These are phyloP conservation scores for Aspiorhynchus laticeps DNA, from an alignment of 2,113 vertebrate genomes.

Conservation along the genomic window DNA sequence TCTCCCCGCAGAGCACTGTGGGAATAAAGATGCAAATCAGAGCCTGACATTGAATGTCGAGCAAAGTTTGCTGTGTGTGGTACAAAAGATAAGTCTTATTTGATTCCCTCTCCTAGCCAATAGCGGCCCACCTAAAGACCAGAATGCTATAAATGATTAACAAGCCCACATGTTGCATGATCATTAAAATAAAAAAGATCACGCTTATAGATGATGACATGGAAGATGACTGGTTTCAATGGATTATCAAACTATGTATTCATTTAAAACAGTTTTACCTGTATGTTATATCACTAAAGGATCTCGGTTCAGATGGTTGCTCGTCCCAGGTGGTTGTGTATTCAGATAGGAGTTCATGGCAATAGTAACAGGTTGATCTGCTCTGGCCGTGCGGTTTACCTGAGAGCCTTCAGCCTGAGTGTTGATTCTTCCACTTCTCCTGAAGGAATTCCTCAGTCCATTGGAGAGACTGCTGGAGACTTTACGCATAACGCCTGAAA, in stretches of 20 bases:
- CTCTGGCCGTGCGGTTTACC: neutral
- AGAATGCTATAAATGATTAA: slow-evolving; percentile 42
- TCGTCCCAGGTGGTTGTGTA: slow-evolving; percentile 20
- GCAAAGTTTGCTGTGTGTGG: slow-evolving; percentile 53
- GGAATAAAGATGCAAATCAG: slow-evolving; percentile 28
- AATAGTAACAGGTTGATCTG: slow-evolving; percentile 31
- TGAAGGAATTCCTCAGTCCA: slow-evolving; percentile 65
- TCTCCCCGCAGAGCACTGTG: slow-evolving; percentile 23
- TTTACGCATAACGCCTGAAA: slow-evolving; percentile 59
- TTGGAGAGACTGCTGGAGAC: slow-evolving; percentile 68
- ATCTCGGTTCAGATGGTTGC: slow-evolving; percentile 58
- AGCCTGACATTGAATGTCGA: neutral
- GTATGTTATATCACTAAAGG: slow-evolving; percentile 65
- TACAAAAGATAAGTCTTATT: slow-evolving; percentile 49
- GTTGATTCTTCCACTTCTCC: slow-evolving; percentile 54
- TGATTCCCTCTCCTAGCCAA: slow-evolving; percentile 17
- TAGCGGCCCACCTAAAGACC: neutral
- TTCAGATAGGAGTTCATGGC: slow-evolving; percentile 59
- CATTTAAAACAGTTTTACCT: slow-evolving; percentile 36
- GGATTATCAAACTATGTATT: neutral
- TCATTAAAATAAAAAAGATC: slow-evolving; percentile 20
- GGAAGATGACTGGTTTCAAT: neutral
- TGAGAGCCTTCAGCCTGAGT: neutral
- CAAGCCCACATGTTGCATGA: slow-evolving; percentile 11
- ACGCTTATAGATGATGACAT: neutral